Percentiles rank a stretch among this genome's conserved stretches.
Conservation (phyloP, 2,888 invertebrate species). For the Acrobasis consociella region DNA sequence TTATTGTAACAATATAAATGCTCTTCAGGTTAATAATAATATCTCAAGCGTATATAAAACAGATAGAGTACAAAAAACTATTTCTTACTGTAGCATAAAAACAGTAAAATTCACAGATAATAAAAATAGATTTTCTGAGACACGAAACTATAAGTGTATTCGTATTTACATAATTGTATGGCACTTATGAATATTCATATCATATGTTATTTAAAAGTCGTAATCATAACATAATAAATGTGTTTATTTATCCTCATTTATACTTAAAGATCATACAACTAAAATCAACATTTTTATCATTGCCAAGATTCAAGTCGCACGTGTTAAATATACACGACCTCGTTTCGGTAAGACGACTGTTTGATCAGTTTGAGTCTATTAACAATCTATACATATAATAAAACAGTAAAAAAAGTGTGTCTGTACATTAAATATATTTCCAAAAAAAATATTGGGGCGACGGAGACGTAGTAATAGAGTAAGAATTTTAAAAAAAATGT, state of each 20-base stretch:
- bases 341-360: background rate
- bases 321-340: background rate
- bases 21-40: too few relatives aligned
- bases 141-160: background rate
- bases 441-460: too few relatives aligned
- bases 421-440: too few relatives aligned
- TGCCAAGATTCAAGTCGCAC: background rate
- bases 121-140: background rate
- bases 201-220: too few relatives aligned
- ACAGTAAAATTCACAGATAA: slow-evolving; percentile 3
- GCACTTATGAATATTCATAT: slow-evolving; percentile 10
- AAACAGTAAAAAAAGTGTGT: too few relatives aligned
- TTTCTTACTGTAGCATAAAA: background rate
- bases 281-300: background rate
- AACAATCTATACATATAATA: too few relatives aligned
- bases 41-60: too few relatives aligned
- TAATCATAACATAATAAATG: too few relatives aligned
- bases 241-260: background rate
- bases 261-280: background rate
- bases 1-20: too few relatives aligned
- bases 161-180: background rate
- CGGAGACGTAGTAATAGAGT: too few relatives aligned
- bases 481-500: too few relatives aligned
- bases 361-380: background rate
- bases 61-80: too few relatives aligned